Evolutionary conservation across 2,888 invertebrate genomes (phyloP).

Genomic region (Nezara viridula): DNA sequence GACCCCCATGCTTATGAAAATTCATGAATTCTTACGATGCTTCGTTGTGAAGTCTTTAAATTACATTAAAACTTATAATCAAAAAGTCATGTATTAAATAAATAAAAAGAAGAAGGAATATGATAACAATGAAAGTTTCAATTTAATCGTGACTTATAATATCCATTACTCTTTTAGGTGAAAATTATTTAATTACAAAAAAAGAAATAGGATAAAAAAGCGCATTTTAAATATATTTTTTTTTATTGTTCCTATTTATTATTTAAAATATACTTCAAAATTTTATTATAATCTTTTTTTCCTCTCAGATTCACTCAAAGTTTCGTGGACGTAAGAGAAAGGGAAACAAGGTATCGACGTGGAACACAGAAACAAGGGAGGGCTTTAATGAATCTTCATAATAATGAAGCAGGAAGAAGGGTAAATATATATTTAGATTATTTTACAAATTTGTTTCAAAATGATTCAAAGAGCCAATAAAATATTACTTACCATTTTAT

Average conservation of each 20-base stretch:
- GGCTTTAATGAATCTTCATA: constrained; percentile 96
- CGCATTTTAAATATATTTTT: background rate
- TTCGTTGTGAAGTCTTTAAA: too few species aligned
- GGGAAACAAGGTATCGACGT: constrained; percentile 86
- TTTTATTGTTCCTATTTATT: too few species aligned
- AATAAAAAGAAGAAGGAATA: background rate
- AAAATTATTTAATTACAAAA: background rate
- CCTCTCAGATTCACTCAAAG: constrained; percentile 87
- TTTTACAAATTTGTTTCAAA: background rate
- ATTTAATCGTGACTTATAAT: background rate
- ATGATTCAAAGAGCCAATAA: background rate
- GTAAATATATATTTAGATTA: constrained; percentile 73
- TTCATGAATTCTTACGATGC: too few species aligned
- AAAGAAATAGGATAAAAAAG: background rate
- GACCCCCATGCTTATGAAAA: too few species aligned
- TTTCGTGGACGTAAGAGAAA: constrained; percentile 93
- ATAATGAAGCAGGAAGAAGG: constrained; percentile 97
- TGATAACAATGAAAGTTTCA: background rate
- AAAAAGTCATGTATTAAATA: too few species aligned
- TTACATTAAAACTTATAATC: too few species aligned
- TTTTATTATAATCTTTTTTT: background rate
- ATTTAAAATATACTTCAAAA: too few species aligned
- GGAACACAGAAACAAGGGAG: constrained; percentile 87
- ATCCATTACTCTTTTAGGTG: background rate
- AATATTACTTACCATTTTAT: too few species aligned